Evolutionary conservation across 2,797 vertebrate species (phyloP), one percentile per base, ranked within the genome.

Genomic region (Sebastes glaucus): DNA sequence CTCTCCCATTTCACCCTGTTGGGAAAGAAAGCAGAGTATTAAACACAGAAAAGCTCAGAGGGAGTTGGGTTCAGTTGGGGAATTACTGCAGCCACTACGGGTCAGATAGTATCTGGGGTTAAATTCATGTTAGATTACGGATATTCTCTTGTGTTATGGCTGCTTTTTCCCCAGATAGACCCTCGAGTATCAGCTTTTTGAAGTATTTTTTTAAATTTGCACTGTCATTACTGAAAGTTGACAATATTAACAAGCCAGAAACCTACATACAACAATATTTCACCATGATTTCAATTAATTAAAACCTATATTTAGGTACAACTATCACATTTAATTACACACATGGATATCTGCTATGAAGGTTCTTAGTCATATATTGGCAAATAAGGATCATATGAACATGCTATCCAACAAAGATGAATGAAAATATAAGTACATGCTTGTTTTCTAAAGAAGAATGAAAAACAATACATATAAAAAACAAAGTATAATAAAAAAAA

Each of bases 1-100:
- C 77, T 98, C 97, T 95, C 98, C 98, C 91, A 95, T 96, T 91
- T 98, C 98, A 89, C 98, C 98, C 98, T 99, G 93, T 92, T 81
- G 94, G 94, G 89, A 96, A 89, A 91, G 83, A 94, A 94, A 93
- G 73, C 94, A 93, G 71, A 92, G 80, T 75, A 80, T 82, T 83
- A 93, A 91, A 75, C 46, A 73, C 52, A 82, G 71, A 80, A 70
- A 84, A 69, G 68, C 79, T 77, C 57, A 68, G 30, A 53, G 73
- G 82, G 62, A 55, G 59, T 59, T 65, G 53, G 78, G 66, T 75
- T 69, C 60, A 80, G 28, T 38, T 63, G 63, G 49, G 32, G 74
- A 83, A 74, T 86, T 88, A 87, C 53, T 76, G 78, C 81, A 85
- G 81, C 74, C 80, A 78, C 78, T 75, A 23, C 55, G 62, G 82